phyloP scores from a whole-genome alignment of 2,113 vertebrate genomes.

The Thalassoma bifasciatum region DNA sequence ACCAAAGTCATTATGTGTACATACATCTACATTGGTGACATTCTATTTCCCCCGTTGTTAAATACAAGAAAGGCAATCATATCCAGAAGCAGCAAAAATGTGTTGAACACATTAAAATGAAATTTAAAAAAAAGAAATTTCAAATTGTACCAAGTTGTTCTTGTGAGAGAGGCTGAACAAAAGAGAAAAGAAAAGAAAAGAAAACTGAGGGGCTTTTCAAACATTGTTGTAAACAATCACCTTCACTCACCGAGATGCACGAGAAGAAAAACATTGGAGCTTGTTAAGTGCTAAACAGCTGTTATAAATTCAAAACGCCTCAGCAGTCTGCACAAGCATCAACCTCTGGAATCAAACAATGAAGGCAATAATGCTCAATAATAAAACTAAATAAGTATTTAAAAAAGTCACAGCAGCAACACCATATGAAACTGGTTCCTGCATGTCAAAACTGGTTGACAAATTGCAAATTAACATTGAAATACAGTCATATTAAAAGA shows the following conservation, averaged over 20 bases:
- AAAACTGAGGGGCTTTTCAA: conserved; percentile 58
- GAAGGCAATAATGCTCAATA: conserved; percentile 69
- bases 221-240: conserved; percentile 80
- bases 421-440: conserved; percentile 58
- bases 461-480: conserved; percentile 60
- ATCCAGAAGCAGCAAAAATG: conserved; percentile 84
- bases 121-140: conserved; percentile 54
- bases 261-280: conserved; percentile 40
- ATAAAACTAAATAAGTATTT: conserved; percentile 55
- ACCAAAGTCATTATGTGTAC: conserved; percentile 71
- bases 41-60: conserved; percentile 73
- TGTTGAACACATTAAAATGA: conserved; percentile 82
- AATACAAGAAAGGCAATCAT: conserved; percentile 83
- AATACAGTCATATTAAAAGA: conserved; percentile 61
- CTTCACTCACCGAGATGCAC: conserved; percentile 73
- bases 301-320: conserved; percentile 63
- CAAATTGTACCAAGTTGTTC: conserved; percentile 81
- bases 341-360: conserved; percentile 72
- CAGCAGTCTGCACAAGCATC: conserved; percentile 75
- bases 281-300: conserved; percentile 78
- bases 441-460: conserved; percentile 55
- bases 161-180: conserved; percentile 61
- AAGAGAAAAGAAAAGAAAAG: background rate
- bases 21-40: conserved; percentile 76
- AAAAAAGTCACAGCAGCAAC: conserved; percentile 67